Evolutionary conservation across 2,888 invertebrate genomes (phyloP).

Genomic region (Caenorhabditis sp.): DNA sequence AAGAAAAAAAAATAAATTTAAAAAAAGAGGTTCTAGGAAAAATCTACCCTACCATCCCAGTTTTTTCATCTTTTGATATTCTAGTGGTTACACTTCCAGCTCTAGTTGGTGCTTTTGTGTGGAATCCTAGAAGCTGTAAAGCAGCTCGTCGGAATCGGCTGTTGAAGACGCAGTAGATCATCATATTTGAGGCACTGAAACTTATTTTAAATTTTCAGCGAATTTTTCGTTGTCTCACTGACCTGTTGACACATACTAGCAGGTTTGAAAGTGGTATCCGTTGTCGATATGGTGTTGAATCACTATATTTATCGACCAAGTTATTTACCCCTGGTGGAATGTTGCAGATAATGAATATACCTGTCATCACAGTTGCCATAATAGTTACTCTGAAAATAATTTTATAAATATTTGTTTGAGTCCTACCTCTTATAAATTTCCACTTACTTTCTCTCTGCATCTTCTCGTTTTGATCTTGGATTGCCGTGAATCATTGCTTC

Average conservation of each 20-base stretch:
- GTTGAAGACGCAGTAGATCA: conserved; percentile 70
- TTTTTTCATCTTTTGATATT: conserved; percentile 15
- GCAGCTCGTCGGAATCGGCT: conserved; percentile 57
- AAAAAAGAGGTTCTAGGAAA: neutral
- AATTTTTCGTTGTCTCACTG: neutral
- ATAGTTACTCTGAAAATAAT: conserved; percentile 56
- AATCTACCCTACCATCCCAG: conserved; percentile 16
- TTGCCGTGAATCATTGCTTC: conserved; percentile 30
- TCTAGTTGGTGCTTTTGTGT: neutral
- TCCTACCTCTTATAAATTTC: no score
- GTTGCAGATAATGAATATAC: conserved; percentile 63
- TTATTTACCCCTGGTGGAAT: conserved; percentile 55
- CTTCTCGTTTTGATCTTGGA: conserved; percentile 39
- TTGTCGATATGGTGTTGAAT: conserved; percentile 28
- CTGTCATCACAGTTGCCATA: conserved; percentile 67
- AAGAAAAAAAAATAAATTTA: neutral
- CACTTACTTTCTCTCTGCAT: conserved; percentile 54
- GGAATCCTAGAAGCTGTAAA: conserved; percentile 24
- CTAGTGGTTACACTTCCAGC: conserved; percentile 18
- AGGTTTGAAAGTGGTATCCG: conserved; percentile 65
- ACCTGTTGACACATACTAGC: conserved; percentile 70
- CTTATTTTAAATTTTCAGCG: neutral
- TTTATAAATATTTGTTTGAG: no score
- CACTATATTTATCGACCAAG: conserved; percentile 52
- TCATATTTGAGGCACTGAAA: conserved; percentile 68